These are phyloP conservation scores for Crotalus tigris DNA, from an alignment of 2,113 vertebrate species.

Conservation along the genomic window DNA sequence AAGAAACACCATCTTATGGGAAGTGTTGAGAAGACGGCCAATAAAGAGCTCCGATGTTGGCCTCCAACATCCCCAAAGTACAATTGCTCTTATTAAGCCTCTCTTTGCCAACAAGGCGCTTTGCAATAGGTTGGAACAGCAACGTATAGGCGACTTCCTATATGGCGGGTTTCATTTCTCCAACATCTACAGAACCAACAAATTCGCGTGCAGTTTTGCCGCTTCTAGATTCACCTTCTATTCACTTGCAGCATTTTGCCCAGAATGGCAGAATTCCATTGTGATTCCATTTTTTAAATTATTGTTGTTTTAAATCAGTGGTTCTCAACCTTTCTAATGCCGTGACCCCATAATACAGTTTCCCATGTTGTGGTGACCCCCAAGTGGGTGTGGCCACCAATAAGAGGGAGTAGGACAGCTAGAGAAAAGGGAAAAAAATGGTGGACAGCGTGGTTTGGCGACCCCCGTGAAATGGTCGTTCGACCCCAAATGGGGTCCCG, in stretches of 20 bases:
- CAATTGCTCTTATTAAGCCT: neutral
- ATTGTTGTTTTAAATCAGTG: no score
- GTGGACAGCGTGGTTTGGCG: no score
- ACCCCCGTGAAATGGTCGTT: no score
- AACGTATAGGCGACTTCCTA: neutral
- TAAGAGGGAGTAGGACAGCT: no score
- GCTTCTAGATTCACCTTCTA: neutral
- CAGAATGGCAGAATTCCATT: neutral
- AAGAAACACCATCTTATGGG: neutral
- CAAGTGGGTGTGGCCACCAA: no score
- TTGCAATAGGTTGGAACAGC: neutral
- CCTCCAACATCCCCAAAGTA: neutral
- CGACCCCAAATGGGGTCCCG: no score
- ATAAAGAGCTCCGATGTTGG: neutral
- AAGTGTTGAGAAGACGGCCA: neutral
- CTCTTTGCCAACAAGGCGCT: neutral
- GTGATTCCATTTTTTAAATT: neutral
- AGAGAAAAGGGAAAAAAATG: no score
- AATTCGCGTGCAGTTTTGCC: neutral
- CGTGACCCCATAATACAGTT: no score
- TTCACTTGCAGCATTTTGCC: neutral
- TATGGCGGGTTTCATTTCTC: neutral
- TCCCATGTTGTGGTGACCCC: no score
- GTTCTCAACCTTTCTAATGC: no score
- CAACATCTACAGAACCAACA: neutral